Evolutionary conservation across 1,140 invertebrate genomes (phyloP).

Genomic region (Drosophila leontia): DNA sequence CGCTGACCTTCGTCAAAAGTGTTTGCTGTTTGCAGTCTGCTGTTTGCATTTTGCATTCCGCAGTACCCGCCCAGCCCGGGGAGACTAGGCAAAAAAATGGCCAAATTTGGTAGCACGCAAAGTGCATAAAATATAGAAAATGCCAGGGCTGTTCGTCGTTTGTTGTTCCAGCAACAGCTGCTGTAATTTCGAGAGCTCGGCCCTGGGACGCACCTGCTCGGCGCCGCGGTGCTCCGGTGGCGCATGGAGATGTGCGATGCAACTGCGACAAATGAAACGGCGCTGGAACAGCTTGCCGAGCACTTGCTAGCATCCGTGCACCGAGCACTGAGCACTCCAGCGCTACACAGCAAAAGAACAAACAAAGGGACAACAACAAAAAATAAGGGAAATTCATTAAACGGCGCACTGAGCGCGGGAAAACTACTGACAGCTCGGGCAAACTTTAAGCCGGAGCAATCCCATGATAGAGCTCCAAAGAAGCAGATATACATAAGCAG

Average conservation of each 20-base stretch:
- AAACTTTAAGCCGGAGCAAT: conserved; percentile 71
- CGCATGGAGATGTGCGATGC: conserved; percentile 17
- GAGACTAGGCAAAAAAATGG: conserved; percentile 43
- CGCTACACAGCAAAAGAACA: not conserved
- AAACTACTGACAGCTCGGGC: conserved; percentile 59
- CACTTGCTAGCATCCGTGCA: conserved; percentile 38
- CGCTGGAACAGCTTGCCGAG: conserved; percentile 42
- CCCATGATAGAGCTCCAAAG: conserved; percentile 16
- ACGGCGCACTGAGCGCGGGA: conserved; percentile 47
- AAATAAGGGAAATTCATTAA: conserved; percentile 72
- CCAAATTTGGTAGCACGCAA: conserved; percentile 76
- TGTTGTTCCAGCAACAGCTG: conserved; percentile 32
- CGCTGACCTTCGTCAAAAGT: conserved; percentile 66
- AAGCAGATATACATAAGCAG: conserved; percentile 46
- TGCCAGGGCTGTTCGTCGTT: conserved; percentile 30
- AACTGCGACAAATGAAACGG: conserved; percentile 50
- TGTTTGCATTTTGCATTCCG: conserved; percentile 14
- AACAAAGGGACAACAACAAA: conserved; percentile 14
- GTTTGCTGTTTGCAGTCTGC: conserved; percentile 23
- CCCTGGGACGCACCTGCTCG: conserved; percentile 52
- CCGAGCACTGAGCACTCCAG: not conserved
- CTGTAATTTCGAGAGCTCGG: conserved; percentile 52
- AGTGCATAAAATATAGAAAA: conserved; percentile 79
- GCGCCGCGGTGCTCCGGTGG: not conserved
- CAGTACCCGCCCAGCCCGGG: conserved; percentile 4